Base-by-base conservation (phyloP, 2,113 vertebrate genomes). In the Illadopsis cleaveri region DNA sequence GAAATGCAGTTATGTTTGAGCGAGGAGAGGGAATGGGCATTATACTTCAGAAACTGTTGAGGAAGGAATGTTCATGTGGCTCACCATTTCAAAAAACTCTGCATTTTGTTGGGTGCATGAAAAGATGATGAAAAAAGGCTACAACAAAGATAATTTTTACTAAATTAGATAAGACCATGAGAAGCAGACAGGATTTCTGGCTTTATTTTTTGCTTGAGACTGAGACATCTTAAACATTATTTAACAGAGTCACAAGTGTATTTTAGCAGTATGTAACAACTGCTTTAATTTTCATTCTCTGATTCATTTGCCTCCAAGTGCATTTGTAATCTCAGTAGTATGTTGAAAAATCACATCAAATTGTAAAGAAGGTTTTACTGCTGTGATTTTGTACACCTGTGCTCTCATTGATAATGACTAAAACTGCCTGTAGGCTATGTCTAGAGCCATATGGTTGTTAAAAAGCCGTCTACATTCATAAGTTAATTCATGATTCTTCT, bases 281-380 rank as follows among this genome's bases (percentile, higher is more conserved):
- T 93, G 58, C 75, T 78, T 53, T 89, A 50, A 66, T 93, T 92
- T 92, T 86, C 51, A 62, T 96, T 97, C 83, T 90, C 93, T 76
- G 69, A 89, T 97, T 95, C 78, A 88, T 85, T 96, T 96, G n/a
- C 69, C 62, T 94, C 37, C 91, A 96, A 66, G 77, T 95, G 62
- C 93, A 71, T 97, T 96, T 84, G 37, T 79, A 95, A 83, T 72
- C 78, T 88, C 93, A 96, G 50, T 77, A 95, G 92, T 62, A 66
- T 1, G 2, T 50, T 94, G 79, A 69, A 97, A 96, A 92, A 79
- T 92, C 79, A 80, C 84, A 93, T 82, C 83, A 85, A 61, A 35
- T 91, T 91, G 79, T 75, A 92, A 92, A 73, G 91, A 93, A 86
- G 17, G 6, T 35, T 58, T 65, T 56, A 38, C 66, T 3, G 5